Conservation (phyloP, 1,140 invertebrate species). For the Bradysia coprophila region DNA sequence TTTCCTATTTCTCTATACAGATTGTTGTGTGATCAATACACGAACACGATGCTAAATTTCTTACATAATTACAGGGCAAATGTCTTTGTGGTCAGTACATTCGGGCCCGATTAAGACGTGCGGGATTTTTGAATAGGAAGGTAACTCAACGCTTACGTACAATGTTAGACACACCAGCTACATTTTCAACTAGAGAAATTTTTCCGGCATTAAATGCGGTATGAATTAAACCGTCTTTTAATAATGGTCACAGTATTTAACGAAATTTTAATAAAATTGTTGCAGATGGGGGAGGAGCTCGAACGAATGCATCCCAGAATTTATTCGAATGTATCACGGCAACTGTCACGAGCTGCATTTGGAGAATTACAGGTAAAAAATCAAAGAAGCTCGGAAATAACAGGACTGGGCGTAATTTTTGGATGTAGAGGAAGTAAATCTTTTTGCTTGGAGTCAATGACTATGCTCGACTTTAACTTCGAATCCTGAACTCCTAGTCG, state of each 20-base stretch:
- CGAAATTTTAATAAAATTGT: not conserved
- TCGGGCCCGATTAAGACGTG: conserved; percentile 16
- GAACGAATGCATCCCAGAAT: conserved; percentile 47
- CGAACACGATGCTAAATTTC: too few relatives aligned
- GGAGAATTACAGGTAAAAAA: too few relatives aligned
- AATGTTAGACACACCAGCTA: conserved; percentile 17
- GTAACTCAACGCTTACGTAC: conserved; percentile 17
- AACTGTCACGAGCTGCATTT: conserved; percentile 19
- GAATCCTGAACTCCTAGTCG: too few relatives aligned
- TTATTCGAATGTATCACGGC: conserved; percentile 35
- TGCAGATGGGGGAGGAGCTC: conserved; percentile 25
- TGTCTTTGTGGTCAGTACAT: conserved; percentile 22
- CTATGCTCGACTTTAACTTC: too few relatives aligned
- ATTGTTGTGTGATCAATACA: too few relatives aligned
- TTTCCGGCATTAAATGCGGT: conserved; percentile 22
- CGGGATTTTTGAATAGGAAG: conserved; percentile 20
- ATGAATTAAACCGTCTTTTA: conserved; percentile 4
- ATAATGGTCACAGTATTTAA: not conserved
- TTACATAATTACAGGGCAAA: too few relatives aligned
- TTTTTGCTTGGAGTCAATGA: too few relatives aligned
- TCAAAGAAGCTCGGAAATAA: too few relatives aligned
- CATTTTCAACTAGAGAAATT: conserved; percentile 19
- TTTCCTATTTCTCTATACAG: too few relatives aligned
- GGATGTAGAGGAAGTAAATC: too few relatives aligned
- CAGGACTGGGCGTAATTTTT: too few relatives aligned